Evolutionary conservation across 2,113 vertebrate species (phyloP), one percentile per base, ranked within the genome.

Genomic region (Tachysurus fulvidraco): DNA sequence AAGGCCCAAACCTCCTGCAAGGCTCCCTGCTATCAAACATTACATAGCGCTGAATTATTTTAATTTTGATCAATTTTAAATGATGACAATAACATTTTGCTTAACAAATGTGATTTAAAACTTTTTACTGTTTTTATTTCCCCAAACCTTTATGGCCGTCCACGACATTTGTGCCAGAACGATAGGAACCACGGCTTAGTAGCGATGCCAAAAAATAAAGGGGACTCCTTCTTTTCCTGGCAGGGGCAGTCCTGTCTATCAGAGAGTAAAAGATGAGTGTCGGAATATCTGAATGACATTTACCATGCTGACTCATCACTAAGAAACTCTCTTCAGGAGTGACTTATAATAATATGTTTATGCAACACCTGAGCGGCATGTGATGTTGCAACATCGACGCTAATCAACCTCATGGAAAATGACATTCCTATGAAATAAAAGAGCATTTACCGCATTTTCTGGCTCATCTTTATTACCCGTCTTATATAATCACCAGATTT

Each of bases 221-320:
- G 8, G 28, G 71, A 86, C 84, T 77, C 79, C 60, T 19, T 84
- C 52, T 5, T 77, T 85, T 87, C 65, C 78, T 14, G 73, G 50
- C 30, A 84, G 76, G 50, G 76, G 50, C 3, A 57, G 5, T 67
- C 84, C 54, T 77, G 25, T 59, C 3, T 86, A 71, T 88, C 41
- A 64, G 52, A 84, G 54, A 50, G 55, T 83, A 60, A 9, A 79
- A 55, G 52, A 28, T 77, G 85, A 89, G 28, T 71, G 77, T 85
- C 52, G 54, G 17, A 85, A 84, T 83, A n/a, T 52, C 59, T 25
- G 36, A 62, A 81, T 62, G 36, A 60, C 69, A 71, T 89, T 85
- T 83, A 78, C 71, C 12, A 62, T 69, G 55, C 41, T 89, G 86
- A 89, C 50, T 87, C 86, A 79, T 81, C 41, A 25, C 16, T n/a